Evolutionary conservation across 2,888 invertebrate species (phyloP), one percentile per base, ranked within the genome.

Genomic region (Eupithecia dodoneata): DNA sequence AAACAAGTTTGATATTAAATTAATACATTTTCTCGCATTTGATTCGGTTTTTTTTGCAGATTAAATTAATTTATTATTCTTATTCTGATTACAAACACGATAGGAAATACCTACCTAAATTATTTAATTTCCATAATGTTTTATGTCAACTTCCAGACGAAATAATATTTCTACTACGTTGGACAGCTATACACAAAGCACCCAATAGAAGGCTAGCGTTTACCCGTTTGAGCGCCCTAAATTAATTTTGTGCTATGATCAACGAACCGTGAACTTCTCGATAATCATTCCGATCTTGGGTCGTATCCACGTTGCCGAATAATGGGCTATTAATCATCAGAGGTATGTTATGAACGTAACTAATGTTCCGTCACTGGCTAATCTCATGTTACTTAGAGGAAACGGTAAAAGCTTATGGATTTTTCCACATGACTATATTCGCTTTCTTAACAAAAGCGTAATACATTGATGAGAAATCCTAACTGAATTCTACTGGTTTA

Each of bases 191-290:
- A 66, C 13, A 18, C 10, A 70, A 45, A 0, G 1, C 30, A 30
- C 30, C 30, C 30, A 30, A 45, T 74, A 78, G 66, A 78, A 75
- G 73, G 73, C 70, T 78, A 76, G 44, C 73, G 49, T 78, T 75
- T 67, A 79, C 44, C 67, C 74, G 76, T 74, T 74, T 69, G 76
- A 72, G 79, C 76, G 74, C 79, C 76, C 80, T 91, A 92, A 93
- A 93, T 93, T 93, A 94, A 94, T 94, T 92, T 92, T 90, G 90
- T 88, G 86, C 89, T 88, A 87, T 90, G 92, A 90, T 88, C 93
- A 91, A 85, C 90, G 88, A 86, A 90, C 88, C 91, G 90, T 89
- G 85, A 91, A 86, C 85, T 84, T 86, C 87, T 87, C 90, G 91
- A 92, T 93, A 94, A 91, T 92, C 91, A 90, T 88, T 88, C 87